Evolutionary conservation across 2,888 invertebrate genomes (phyloP).

Genomic region (Serrognathus titanus): DNA sequence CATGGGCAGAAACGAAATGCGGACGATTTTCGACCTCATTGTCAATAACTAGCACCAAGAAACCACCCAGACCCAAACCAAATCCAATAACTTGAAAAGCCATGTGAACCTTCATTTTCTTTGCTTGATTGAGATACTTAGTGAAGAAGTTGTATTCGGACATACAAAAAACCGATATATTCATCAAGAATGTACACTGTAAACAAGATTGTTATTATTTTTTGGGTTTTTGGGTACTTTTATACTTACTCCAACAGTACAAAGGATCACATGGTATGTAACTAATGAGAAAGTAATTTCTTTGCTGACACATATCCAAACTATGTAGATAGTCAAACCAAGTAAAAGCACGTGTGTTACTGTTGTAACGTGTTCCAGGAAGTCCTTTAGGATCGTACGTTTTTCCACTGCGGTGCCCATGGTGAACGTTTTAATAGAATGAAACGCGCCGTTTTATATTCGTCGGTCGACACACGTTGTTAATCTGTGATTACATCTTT

Average conservation of each 20-base stretch:
- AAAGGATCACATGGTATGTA: constrained; percentile 14
- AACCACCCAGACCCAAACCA: constrained; percentile 33
- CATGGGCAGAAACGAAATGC: constrained; percentile 43
- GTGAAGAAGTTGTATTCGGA: constrained; percentile 39
- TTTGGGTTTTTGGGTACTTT: not conserved
- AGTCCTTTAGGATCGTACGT: not conserved
- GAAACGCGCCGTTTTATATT: too few relatives aligned
- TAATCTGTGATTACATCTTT: too few relatives aligned
- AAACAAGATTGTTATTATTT: constrained; percentile 21
- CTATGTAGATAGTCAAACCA: constrained; percentile 6
- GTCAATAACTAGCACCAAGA: constrained; percentile 34
- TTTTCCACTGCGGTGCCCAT: too few relatives aligned
- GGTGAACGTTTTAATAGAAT: too few relatives aligned
- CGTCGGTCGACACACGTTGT: too few relatives aligned
- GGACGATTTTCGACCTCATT: constrained; percentile 35
- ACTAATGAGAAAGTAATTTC: not conserved
- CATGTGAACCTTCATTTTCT: constrained; percentile 39
- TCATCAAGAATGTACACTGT: constrained; percentile 44
- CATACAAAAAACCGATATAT: constrained; percentile 40
- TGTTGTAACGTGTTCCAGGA: constrained; percentile 15
- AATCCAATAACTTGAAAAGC: constrained; percentile 33
- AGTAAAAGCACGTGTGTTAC: constrained; percentile 13
- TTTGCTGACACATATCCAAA: constrained; percentile 8
- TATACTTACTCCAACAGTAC: constrained; percentile 13
- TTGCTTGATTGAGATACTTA: constrained; percentile 25